These are phyloP conservation scores for Babyrousa celebensis DNA, from an alignment of 2,797 vertebrate genomes.

Conservation along the genomic window DNA sequence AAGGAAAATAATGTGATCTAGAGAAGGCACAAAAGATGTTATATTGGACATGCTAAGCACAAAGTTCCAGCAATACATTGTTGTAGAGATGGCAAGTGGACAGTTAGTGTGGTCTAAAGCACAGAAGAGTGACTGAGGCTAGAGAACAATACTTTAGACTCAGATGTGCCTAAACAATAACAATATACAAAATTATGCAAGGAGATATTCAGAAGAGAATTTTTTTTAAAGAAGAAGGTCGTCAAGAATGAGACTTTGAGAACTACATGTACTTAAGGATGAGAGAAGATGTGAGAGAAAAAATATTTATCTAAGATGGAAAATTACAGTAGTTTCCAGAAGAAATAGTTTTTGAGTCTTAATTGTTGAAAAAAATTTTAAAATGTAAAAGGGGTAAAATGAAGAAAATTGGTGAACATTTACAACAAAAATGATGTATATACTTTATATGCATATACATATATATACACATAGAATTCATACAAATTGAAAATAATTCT, in stretches of 20 bases:
- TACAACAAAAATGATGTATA: neutral
- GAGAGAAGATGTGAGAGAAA: neutral
- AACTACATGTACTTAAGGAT: neutral
- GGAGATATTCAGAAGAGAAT: neutral
- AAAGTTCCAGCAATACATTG: neutral
- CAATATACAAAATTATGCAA: slow-evolving; percentile 25
- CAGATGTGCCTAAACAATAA: neutral
- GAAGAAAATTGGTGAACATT: neutral
- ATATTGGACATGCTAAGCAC: neutral
- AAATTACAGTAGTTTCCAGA: neutral
- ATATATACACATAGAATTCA: neutral
- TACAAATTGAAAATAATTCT: neutral
- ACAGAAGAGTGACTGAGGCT: neutral
- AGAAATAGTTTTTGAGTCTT: slow-evolving; percentile 24
- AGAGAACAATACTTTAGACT: neutral
- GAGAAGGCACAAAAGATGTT: neutral
- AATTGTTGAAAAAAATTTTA: neutral
- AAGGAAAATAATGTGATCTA: neutral
- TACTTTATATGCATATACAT: neutral
- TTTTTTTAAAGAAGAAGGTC: neutral
- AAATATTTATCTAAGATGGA: neutral
- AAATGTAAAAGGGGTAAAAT: neutral
- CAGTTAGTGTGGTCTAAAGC: neutral
- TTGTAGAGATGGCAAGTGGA: neutral
- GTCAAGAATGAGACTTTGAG: neutral